These are phyloP conservation scores for Phalacrocorax brasilianus DNA, from an alignment of 2,113 vertebrate species.

Conservation along the genomic window DNA sequence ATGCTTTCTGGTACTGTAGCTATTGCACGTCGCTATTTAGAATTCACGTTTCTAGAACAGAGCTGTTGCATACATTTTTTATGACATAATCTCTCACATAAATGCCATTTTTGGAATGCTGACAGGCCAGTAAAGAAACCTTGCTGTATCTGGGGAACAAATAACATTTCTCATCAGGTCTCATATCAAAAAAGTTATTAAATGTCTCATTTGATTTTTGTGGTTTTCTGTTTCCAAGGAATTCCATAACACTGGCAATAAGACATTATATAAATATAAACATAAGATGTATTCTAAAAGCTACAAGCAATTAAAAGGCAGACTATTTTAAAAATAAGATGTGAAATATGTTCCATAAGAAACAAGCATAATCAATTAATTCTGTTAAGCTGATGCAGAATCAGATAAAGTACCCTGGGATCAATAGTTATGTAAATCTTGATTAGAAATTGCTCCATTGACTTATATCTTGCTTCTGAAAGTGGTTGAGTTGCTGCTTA, in stretches of 20 bases:
- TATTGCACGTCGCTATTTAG: slow-evolving; percentile 11
- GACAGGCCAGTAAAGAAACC: slow-evolving; percentile 62
- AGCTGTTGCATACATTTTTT: slow-evolving; percentile 67
- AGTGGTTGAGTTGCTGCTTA: not conserved
- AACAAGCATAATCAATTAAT: not conserved
- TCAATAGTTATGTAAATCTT: not conserved
- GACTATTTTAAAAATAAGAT: not conserved
- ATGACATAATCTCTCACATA: slow-evolving; percentile 70
- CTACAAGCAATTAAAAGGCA: slow-evolving; percentile 1
- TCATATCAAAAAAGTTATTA: slow-evolving; percentile 58
- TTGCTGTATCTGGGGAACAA: slow-evolving; percentile 57
- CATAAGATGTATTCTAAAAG: slow-evolving; percentile 12
- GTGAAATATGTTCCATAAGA: slow-evolving; percentile 1
- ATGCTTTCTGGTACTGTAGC: not conserved
- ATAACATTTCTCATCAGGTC: slow-evolving; percentile 56
- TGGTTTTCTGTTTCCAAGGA: not conserved
- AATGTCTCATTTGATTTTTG: slow-evolving; percentile 47
- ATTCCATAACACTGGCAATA: not conserved
- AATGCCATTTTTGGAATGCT: slow-evolving; percentile 63
- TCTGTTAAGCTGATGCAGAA: not conserved
- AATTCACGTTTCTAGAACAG: slow-evolving; percentile 45
- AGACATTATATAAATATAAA: not conserved
- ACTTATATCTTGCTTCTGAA: not conserved
- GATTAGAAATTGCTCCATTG: not conserved
- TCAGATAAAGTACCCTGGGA: not conserved